A percentile compares a stretch with the other conserved stretches of the same genome.
Conservation (phyloP, 2,113 vertebrate genomes). For the Leuciscus idus region DNA sequence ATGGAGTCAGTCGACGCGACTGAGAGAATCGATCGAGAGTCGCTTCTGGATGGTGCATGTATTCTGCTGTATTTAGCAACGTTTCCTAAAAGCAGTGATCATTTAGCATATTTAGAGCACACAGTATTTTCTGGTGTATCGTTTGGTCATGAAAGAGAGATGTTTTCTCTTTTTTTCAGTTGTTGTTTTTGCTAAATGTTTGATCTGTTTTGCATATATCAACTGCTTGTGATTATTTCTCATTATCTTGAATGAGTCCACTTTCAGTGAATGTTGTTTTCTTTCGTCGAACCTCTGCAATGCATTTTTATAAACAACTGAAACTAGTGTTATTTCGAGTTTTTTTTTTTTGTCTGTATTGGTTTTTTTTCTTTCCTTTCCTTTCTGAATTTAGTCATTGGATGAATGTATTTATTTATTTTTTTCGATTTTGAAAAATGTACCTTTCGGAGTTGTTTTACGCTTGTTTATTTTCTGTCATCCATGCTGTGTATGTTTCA, state of each 20-base stretch:
- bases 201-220: slow-evolving; percentile 35
- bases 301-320: slow-evolving; percentile 68
- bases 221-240: slow-evolving; percentile 61
- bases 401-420: slow-evolving; percentile 67
- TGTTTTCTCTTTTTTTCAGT: slow-evolving; percentile 55
- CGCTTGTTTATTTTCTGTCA: slow-evolving; percentile 58
- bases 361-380: slow-evolving; percentile 37
- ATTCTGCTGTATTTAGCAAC: slow-evolving; percentile 53
- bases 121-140: slow-evolving; percentile 69
- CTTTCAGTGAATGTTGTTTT: slow-evolving; percentile 42
- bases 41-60: slow-evolving; percentile 66
- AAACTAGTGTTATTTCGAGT: slow-evolving; percentile 38
- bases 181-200: slow-evolving; percentile 14
- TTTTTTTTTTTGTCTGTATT: slow-evolving; percentile 43
- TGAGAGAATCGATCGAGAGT: background rate
- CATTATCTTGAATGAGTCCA: slow-evolving; percentile 8
- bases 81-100: slow-evolving; percentile 34
- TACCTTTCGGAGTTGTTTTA: slow-evolving; percentile 43
- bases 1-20: background rate
- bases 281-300: slow-evolving; percentile 55
- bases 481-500: slow-evolving; percentile 13
- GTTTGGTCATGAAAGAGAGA: slow-evolving; percentile 63
- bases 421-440: slow-evolving; percentile 60
- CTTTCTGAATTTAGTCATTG: slow-evolving; percentile 30
- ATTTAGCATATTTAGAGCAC: slow-evolving; percentile 64